These are phyloP conservation scores for Onthophagus sagittarius DNA, from an alignment of 2,888 invertebrate species.

Conservation along the genomic window DNA sequence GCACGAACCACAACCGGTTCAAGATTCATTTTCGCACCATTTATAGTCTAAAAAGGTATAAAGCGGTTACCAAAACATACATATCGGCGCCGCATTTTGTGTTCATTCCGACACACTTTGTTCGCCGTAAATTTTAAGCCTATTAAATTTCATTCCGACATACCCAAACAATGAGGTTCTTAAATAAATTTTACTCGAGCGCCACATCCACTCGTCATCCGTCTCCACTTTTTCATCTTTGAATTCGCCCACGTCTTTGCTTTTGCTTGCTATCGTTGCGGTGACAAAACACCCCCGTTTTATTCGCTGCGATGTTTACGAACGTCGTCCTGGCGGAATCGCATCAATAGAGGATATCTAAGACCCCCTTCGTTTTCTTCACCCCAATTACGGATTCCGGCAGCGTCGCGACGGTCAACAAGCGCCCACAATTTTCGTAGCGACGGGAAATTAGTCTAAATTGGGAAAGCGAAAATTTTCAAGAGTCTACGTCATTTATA, in stretches of 20 bases:
- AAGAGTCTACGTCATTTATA: too few relatives aligned
- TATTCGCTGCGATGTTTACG: not conserved
- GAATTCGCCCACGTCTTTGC: too few relatives aligned
- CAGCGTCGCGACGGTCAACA: not conserved
- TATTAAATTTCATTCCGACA: not conserved
- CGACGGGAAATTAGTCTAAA: not conserved
- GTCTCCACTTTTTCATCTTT: too few relatives aligned
- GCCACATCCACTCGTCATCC: too few relatives aligned
- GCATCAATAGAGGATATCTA: not conserved
- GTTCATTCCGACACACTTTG: not conserved
- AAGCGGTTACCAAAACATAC: not conserved
- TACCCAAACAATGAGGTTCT: not conserved
- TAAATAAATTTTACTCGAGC: not conserved
- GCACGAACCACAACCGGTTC: slow-evolving; percentile 1
- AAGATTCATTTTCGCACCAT: not conserved
- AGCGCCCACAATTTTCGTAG: not conserved
- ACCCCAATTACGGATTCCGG: not conserved
- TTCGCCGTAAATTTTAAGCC: not conserved
- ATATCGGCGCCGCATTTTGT: not conserved
- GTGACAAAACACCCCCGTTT: too few relatives aligned
- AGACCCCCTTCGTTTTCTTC: not conserved
- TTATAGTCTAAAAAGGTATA: not conserved
- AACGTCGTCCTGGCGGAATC: not conserved
- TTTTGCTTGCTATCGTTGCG: too few relatives aligned
- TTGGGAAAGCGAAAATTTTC: too few relatives aligned